These are phyloP conservation scores for Salpingus planirostris DNA, from an alignment of 2,888 invertebrate species.

Conservation along the genomic window DNA sequence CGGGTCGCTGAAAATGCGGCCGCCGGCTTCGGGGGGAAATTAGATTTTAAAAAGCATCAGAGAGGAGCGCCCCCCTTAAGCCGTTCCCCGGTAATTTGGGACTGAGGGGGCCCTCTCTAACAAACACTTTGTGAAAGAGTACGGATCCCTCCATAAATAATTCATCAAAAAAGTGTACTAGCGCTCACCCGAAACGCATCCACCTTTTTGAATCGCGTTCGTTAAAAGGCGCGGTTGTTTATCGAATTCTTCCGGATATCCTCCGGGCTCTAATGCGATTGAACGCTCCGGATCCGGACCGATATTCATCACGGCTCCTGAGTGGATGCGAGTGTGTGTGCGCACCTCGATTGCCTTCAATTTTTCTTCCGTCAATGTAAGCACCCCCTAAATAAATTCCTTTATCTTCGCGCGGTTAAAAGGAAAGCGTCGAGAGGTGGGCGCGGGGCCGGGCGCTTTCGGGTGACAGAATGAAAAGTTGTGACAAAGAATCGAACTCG, in stretches of 20 bases:
- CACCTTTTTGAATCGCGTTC: conserved; percentile 14
- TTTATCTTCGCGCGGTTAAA: conserved; percentile 14
- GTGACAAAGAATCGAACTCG: conserved; percentile 31
- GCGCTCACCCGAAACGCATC: conserved; percentile 3
- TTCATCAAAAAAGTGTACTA: conserved; percentile 10
- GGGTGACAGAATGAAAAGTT: conserved; percentile 31
- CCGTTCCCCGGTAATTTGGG: conserved; percentile 5
- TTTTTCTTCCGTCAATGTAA: conserved; percentile 14
- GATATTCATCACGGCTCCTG: conserved; percentile 10
- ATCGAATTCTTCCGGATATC: conserved; percentile 14
- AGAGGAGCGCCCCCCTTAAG: conserved; percentile 2
- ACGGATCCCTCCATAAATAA: conserved; percentile 10
- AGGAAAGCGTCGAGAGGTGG: conserved; percentile 7
- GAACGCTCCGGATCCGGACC: conserved; percentile 4
- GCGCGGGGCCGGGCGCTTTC: conserved; percentile 4
- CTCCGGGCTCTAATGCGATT: background rate
- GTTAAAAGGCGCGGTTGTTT: conserved; percentile 14
- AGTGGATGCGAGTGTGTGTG: conserved; percentile 4
- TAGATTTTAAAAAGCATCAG: conserved; percentile 8
- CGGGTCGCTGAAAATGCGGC: conserved; percentile 5
- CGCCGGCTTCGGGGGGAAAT: conserved; percentile 7
- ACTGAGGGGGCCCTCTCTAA: conserved; percentile 5
- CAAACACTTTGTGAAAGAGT: conserved; percentile 12
- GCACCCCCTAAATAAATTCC: conserved; percentile 12
- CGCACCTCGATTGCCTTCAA: conserved; percentile 14